Base-by-base conservation (phyloP, 2,797 vertebrate genomes). In the Zenarchopterus dispar region DNA sequence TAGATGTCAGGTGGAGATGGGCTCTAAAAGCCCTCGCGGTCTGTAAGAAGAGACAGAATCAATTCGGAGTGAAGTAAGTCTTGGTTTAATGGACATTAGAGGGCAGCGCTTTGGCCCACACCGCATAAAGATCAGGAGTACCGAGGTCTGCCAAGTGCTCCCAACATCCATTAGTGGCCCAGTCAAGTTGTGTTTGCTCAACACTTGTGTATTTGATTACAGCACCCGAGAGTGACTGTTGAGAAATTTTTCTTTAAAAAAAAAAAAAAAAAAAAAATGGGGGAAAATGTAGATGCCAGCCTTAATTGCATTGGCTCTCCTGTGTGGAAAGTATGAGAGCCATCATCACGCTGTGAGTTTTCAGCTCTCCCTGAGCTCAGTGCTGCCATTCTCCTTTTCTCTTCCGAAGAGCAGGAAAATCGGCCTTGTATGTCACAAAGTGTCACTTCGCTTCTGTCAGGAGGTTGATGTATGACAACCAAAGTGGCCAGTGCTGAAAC, bases 401-500 rank as follows among this genome's bases (percentile, higher is more conserved):
- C 54, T 47, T 65, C 55, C 17, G 44, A 55, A 63, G 59, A 69
- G 65, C 63, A 67, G 77, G 70, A 74, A 85, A 89, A 86, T 77
- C 84, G 77, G 84, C 78, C 81, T 84, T 77, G 71, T 82, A 75
- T 84, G 88, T 90, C 88, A 83, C 67, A 66, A 45, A 61, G 76
- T 63, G 69, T 86, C 86, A 84, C 75, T 80, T 82, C 74, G 65
- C 55, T 56, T 78, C 71, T 84, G 85, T 85, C 88, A 76, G 62
- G 62, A 64, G 56, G 67, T 60, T 89, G 88, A 90, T 88, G 82
- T 75, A 90, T 77, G 79, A 80, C 77, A 70, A 36, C 52, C 11
- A 16, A 65, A 83, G 72, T 73, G 82, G 81, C 70, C 82, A 69
- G 66, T 85, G 87, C 85, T 92, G 90, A 89, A 82, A 77, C 86